Evolutionary conservation across 2,797 vertebrate genomes (phyloP).

Genomic region (Remorina albescens): DNA sequence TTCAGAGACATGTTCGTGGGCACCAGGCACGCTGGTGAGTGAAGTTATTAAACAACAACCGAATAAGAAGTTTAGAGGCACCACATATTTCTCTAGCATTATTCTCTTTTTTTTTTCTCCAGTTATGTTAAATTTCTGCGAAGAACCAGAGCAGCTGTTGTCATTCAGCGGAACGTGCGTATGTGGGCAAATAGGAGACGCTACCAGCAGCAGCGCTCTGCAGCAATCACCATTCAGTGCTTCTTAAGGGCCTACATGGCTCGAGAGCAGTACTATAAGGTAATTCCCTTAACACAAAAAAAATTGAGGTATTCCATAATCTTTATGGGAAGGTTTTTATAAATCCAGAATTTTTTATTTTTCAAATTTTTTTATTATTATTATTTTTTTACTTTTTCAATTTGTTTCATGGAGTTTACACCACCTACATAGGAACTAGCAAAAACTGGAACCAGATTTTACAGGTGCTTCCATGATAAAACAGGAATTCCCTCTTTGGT

Average conservation of each 20-base stretch:
- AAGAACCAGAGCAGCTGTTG: constrained; percentile 88
- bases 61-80: background rate
- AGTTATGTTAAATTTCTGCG: constrained; percentile 90
- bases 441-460: background rate
- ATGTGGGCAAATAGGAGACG: constrained; percentile 86
- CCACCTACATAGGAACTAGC: background rate
- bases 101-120: constrained; percentile 12
- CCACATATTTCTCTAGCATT: background rate
- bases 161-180: constrained; percentile 91
- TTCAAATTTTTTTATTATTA: too few relatives aligned
- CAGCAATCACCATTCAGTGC: constrained; percentile 90
- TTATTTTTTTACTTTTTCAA: too few relatives aligned
- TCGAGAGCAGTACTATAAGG: constrained; percentile 67
- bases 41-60: background rate
- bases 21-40: constrained; percentile 93
- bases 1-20: constrained; percentile 92
- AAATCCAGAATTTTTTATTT: too few relatives aligned
- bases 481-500: constrained; percentile 3
- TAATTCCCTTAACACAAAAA: constrained; percentile 32
- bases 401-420: background rate
- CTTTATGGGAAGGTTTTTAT: background rate
- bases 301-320: background rate
- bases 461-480: background rate
- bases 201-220: constrained; percentile 83
- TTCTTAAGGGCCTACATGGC: constrained; percentile 85